A percentile compares a stretch with the other conserved stretches of the same genome.
These are phyloP conservation scores for Phorcus lineatus DNA, from an alignment of 2,888 invertebrate genomes.

Conservation along the genomic window DNA sequence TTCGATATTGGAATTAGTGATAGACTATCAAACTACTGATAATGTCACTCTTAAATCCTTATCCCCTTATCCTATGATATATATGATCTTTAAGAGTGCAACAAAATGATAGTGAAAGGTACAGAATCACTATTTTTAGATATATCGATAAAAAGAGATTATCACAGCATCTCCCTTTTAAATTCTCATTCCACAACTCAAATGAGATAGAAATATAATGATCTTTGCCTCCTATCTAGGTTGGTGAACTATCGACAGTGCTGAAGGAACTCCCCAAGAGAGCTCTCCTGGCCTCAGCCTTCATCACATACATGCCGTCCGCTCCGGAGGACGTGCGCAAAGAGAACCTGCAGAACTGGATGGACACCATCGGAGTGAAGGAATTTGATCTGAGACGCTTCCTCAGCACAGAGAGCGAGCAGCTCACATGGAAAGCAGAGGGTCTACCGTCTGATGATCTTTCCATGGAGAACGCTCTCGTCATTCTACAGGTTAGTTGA, in stretches of 20 bases:
- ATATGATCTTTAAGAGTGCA: too few species aligned
- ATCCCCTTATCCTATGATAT: too few species aligned
- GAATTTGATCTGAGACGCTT: slow-evolving; percentile 80
- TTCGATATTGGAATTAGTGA: too few species aligned
- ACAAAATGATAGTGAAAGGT: too few species aligned
- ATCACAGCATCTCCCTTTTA: too few species aligned
- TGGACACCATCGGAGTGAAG: slow-evolving; percentile 67
- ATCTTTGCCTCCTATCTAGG: slow-evolving; percentile 62
- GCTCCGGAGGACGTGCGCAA: slow-evolving; percentile 83
- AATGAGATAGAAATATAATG: too few species aligned
- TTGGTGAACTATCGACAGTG: slow-evolving; percentile 79
- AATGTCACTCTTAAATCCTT: too few species aligned
- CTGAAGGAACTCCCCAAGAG: slow-evolving; percentile 81
- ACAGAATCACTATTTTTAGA: too few species aligned
- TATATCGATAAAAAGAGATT: too few species aligned
- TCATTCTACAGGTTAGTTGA: slow-evolving; percentile 82
- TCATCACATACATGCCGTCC: slow-evolving; percentile 85
- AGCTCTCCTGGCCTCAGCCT: slow-evolving; percentile 85
- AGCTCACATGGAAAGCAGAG: slow-evolving; percentile 89
- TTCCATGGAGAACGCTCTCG: slow-evolving; percentile 88
- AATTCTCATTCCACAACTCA: too few species aligned
- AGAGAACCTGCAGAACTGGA: slow-evolving; percentile 77
- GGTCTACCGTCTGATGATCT: slow-evolving; percentile 87
- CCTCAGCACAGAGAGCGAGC: slow-evolving; percentile 84
- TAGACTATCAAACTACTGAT: too few species aligned